Base-by-base conservation (phyloP, 2,113 vertebrate species). In the Rhinoderma darwinii region DNA sequence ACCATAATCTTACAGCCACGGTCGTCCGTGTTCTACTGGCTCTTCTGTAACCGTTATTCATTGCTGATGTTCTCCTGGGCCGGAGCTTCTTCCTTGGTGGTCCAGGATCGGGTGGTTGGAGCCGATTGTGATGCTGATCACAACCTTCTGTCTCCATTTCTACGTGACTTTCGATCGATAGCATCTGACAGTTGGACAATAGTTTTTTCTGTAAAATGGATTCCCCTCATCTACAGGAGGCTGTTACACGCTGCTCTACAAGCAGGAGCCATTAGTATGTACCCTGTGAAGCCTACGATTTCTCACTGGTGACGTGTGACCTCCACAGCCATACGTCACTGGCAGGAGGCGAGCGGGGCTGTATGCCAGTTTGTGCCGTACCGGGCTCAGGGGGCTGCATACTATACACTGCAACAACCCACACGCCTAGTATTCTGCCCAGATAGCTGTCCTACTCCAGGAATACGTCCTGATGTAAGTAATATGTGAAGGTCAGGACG, bases 171-270 rank as follows among this genome's bases (percentile, higher is more conserved):
- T n/a, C 25, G 41, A 63, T 85, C 54, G 37, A 85, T 85, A 30
- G 54, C 39, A 25, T 32, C 74, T 68, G 84, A 68, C 74, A 78
- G 43, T 50, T 15, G 43, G 84, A 78, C 84, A 78, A 77, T 79
- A 68, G 84, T 61, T 86, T n/a, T 66, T 74, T 77, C n/a, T 78
- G 72, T 75, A 25, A 30, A 86, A 51, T 61, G 75, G 30, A 50
- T 86, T 78, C 56, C 73, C 43, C 84, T 68, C 72, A 63, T 56
- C 39, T 41, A 25, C 54, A 63, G 72, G 70, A 44, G 18, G 25
- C 54, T 22, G 61, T 61, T 35, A 47, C 81, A 50, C 27, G 61
- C 39, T 83, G 81, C 63, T 61, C 78, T 63, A 63, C 78, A 81
- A 59, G 54, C 25, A 1, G 35, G 25, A 41, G 35, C 54, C 56